Evolutionary conservation across 2,113 vertebrate species (phyloP), one percentile per base, ranked within the genome.

Genomic region (Burhinus oedicnemus): DNA sequence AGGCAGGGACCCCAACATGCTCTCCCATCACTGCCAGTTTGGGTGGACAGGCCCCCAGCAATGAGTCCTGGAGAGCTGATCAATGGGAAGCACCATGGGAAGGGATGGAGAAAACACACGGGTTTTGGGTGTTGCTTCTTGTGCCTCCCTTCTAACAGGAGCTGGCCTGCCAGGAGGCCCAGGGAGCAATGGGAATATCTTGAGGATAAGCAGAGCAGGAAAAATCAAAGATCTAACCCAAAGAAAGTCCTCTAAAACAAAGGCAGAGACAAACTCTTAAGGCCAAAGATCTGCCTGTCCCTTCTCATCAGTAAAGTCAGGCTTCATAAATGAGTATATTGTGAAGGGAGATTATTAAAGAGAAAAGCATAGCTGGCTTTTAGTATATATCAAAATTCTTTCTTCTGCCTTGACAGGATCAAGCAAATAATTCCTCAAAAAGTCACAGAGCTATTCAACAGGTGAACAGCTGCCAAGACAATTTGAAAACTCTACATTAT

Each of bases 281-380:
- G 96, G 96, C 95, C 96, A 97, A 97, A 97, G 95, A 96, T 96
- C 92, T 97, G 94, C 95, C 95, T 97, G 97, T 97, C 97, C 95
- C 90, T 97, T 98, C 95, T 97, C 90, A 97, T 97, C 97, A 97
- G 95, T 83, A 90, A 92, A 97, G 95, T 97, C 96, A 96, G 96
- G 97, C 95, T 98, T 98, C 96, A 97, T 81, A 97, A 94, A 89
- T 95, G 91, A 96, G 82, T 91, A 96, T 89, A 91, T 95, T 95
- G 93, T 96, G 96, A 98, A 86, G 65, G 91, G 91, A 93, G 85
- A 95, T 95, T 96, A 96, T 96, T 93, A 93, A 94, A 95, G 83
- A 94, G 91, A 94, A 97, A 97, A 96, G 90, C 95, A 95, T 90
- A 93, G 94, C 95, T 91, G 91, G 90, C 91, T 97, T 97, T 96